phyloP scores from a whole-genome alignment of 2,797 vertebrate genomes.

The Tadarida brasiliensis region DNA sequence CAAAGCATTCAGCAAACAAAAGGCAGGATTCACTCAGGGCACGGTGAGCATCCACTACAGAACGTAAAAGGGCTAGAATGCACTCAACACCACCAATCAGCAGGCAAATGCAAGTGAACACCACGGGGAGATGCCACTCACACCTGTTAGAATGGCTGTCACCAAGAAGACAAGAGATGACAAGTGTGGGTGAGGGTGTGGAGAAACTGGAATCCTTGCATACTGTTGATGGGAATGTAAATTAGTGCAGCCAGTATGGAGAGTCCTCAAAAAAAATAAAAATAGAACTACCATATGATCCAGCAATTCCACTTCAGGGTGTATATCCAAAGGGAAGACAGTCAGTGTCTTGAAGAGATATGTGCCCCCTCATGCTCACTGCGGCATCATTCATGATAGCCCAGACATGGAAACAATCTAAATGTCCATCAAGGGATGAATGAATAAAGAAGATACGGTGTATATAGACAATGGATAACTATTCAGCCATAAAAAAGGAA shows the following conservation, averaged over 20 bases:
- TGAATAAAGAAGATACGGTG: background rate
- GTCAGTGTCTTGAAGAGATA: background rate
- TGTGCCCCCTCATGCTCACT: background rate
- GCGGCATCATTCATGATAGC: background rate
- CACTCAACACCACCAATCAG: fast-evolving
- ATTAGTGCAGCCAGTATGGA: background rate
- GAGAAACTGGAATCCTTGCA: background rate
- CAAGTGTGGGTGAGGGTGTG: background rate
- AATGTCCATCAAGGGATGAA: background rate
- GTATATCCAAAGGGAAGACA: background rate
- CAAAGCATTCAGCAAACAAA: background rate
- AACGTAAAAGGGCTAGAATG: too few species aligned
- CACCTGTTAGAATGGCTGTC: background rate
- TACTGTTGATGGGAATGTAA: fast-evolving
- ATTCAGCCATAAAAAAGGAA: background rate
- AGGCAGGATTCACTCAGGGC: background rate
- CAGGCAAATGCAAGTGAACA: background rate
- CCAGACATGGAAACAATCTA: background rate
- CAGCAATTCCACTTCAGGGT: background rate
- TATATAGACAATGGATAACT: background rate
- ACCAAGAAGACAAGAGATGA: background rate
- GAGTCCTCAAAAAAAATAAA: background rate
- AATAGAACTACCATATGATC: background rate
- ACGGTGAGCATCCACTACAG: background rate
- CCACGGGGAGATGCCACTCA: background rate